Evolutionary conservation across 2,797 vertebrate species (phyloP).

Genomic region (Taenioides sp.): DNA sequence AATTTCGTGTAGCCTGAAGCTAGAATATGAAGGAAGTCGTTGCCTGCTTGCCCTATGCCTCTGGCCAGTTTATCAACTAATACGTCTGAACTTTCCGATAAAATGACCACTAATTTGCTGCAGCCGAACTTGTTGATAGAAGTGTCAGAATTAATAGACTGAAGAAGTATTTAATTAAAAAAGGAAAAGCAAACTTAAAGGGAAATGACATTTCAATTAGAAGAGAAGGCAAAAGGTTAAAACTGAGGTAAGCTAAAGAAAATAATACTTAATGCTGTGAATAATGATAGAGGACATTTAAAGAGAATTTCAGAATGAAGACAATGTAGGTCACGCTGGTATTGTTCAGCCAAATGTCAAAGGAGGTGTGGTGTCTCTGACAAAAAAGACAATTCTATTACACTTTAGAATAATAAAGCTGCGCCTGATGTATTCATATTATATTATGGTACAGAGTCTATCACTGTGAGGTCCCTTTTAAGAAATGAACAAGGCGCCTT

Average conservation of each 20-base stretch:
- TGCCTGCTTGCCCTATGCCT: conserved; percentile 34
- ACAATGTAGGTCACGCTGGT: conserved; percentile 10
- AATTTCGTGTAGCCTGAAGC: conserved; percentile 48
- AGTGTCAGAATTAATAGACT: conserved; percentile 30
- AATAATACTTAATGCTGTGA: conserved; percentile 27
- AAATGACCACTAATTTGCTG: conserved; percentile 47
- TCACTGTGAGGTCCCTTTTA: background rate
- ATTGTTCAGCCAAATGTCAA: conserved; percentile 11
- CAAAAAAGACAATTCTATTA: background rate
- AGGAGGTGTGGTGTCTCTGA: conserved; percentile 10
- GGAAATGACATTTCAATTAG: conserved; percentile 51
- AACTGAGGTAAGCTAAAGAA: conserved; percentile 30
- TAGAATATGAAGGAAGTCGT: conserved; percentile 39
- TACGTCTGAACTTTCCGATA: conserved; percentile 43
- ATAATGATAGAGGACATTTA: conserved; percentile 7
- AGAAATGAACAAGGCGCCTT: conserved; percentile 5
- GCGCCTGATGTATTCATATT: background rate
- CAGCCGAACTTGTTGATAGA: conserved; percentile 38
- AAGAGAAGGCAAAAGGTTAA: conserved; percentile 42
- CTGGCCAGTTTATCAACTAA: conserved; percentile 47
- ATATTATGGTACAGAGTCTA: conserved; percentile 1
- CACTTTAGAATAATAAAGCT: background rate
- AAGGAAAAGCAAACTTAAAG: conserved; percentile 40
- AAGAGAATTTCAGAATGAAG: conserved; percentile 2
- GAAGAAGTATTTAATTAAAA: conserved; percentile 46